Conservation (phyloP, 2,113 vertebrate genomes). For the Sapayoa aenigma region DNA sequence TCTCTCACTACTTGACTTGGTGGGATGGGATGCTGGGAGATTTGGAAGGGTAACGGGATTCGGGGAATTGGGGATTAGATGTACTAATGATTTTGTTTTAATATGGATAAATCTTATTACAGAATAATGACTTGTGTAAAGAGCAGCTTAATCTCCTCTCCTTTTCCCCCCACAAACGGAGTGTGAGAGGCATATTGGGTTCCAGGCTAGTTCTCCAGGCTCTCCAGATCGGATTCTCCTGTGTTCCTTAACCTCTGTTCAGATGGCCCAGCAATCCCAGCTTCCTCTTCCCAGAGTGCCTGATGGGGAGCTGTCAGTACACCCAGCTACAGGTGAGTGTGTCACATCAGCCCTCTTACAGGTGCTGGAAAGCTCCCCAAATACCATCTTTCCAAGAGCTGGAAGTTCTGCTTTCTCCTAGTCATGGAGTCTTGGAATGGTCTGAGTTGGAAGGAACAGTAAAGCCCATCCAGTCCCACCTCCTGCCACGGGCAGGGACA, state of each 20-base stretch:
- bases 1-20: not conserved
- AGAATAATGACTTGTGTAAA: not conserved
- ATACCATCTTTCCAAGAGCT: rapidly evolving
- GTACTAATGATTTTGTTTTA: not conserved
- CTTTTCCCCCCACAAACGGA: not conserved
- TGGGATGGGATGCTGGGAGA: not conserved
- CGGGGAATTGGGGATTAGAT: not conserved
- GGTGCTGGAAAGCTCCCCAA: not conserved
- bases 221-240: not conserved
- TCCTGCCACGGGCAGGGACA: not conserved
- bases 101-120: constrained; percentile 19
- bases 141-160: constrained; percentile 9
- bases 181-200: rapidly evolving
- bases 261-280: constrained; percentile 92
- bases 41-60: not conserved
- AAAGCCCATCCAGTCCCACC: not conserved
- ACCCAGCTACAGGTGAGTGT: constrained; percentile 87
- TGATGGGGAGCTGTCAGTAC: constrained; percentile 95
- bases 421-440: not conserved
- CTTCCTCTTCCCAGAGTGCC: constrained; percentile 92
- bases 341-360: not conserved
- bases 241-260: constrained; percentile 71
- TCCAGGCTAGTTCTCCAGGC: not conserved
- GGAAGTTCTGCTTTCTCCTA: not conserved
- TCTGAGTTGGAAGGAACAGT: not conserved